Evolutionary conservation across 2,113 vertebrate species (phyloP).

Genomic region (Muntiacus reevesi): DNA sequence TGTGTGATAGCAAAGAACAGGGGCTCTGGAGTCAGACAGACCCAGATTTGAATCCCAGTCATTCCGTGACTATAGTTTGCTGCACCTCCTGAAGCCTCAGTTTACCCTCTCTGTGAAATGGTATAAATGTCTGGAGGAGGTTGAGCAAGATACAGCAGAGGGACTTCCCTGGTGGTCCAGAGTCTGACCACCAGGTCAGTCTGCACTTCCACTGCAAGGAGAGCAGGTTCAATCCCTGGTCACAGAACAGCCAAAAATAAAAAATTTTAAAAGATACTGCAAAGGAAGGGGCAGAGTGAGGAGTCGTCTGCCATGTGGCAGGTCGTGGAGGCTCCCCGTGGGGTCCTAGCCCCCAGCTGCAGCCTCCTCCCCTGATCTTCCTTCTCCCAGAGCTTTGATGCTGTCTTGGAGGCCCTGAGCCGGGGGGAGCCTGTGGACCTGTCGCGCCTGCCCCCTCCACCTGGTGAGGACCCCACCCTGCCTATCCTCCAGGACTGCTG

Average conservation of each 20-base stretch:
- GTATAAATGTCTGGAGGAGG: neutral
- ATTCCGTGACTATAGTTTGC: neutral
- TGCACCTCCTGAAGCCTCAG: neutral
- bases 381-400: slow-evolving; percentile 83
- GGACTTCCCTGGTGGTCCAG: neutral
- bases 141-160: neutral
- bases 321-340: neutral
- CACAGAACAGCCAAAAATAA: neutral
- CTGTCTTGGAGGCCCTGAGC: slow-evolving; percentile 82
- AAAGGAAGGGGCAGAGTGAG: neutral
- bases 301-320: neutral
- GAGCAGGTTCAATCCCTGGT: neutral
- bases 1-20: neutral
- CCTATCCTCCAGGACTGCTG: neutral
- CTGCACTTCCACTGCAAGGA: neutral
- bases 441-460: slow-evolving; percentile 84
- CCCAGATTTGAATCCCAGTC: neutral
- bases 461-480: slow-evolving; percentile 79
- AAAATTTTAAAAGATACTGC: neutral
- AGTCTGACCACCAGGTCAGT: neutral
- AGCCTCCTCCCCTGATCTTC: neutral
- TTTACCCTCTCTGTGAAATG: neutral
- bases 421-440: slow-evolving; percentile 82
- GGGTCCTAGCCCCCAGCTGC: neutral
- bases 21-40: neutral